These are phyloP conservation scores for Arbacia lixula DNA, from an alignment of 53 echinoderm and acorn worm species.

Conservation along the genomic window DNA sequence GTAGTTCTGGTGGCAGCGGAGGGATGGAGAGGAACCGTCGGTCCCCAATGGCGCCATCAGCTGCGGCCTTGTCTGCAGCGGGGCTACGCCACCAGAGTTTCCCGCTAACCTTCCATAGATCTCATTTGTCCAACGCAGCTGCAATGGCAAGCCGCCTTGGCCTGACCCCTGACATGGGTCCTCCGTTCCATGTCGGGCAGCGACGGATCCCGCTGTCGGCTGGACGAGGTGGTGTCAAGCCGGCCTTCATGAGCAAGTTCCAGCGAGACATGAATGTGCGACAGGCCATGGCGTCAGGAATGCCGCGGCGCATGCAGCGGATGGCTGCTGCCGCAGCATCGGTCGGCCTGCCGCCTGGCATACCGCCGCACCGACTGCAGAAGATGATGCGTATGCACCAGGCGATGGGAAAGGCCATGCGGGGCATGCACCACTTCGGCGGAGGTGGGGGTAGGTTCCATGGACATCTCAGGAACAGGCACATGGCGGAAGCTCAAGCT, in stretches of 20 bases:
- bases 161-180: constrained; percentile 21
- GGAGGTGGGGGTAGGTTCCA: constrained; percentile 55
- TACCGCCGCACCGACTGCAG: constrained; percentile 36
- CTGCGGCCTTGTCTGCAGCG: neutral
- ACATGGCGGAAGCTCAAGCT: neutral
- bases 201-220: constrained; percentile 39
- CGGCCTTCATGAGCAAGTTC: constrained; percentile 49
- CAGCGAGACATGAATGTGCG: constrained; percentile 36
- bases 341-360: neutral
- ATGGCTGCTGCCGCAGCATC: neutral
- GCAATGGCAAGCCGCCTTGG: constrained; percentile 43
- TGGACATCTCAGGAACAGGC: neutral
- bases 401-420: constrained; percentile 67
- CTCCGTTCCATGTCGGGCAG: constrained; percentile 32
- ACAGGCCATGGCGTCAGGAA: constrained; percentile 18
- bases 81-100: neutral
- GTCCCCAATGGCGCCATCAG: constrained; percentile 12
- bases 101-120: constrained; percentile 43
- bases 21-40: constrained; percentile 13
- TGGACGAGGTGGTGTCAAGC: constrained; percentile 43
- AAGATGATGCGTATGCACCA: constrained; percentile 58
- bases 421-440: constrained; percentile 55
- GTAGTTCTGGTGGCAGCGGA: constrained; percentile 49
- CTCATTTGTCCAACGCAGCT: constrained; percentile 50
- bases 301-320: constrained; percentile 35